These are phyloP conservation scores for Coenonympha glycerion DNA, from an alignment of 2,888 invertebrate genomes.

Conservation along the genomic window DNA sequence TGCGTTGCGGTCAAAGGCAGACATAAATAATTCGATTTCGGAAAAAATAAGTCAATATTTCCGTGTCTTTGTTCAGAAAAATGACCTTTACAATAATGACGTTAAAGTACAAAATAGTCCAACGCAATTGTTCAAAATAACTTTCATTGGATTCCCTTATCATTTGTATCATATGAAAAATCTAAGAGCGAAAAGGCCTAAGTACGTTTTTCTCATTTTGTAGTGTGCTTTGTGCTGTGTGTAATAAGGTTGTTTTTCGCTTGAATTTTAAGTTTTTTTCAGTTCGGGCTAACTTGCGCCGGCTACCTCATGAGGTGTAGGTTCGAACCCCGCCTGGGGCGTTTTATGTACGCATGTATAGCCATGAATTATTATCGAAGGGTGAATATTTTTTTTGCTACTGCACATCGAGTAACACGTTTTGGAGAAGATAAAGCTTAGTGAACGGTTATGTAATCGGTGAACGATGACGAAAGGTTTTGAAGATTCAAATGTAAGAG, in stretches of 20 bases:
- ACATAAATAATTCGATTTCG: constrained; percentile 42
- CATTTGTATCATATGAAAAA: constrained; percentile 35
- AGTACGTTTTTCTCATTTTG: constrained; percentile 14
- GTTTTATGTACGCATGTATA: constrained; percentile 37
- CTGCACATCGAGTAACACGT: neutral
- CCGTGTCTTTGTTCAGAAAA: constrained; percentile 24
- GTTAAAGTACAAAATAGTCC: constrained; percentile 28
- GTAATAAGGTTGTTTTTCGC: constrained; percentile 14
- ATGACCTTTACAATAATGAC: neutral
- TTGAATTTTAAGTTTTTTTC: constrained; percentile 13
- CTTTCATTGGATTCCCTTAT: constrained; percentile 42
- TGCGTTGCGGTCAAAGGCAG: constrained; percentile 43
- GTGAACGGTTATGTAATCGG: neutral
- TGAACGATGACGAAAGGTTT: no score
- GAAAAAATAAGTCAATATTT: constrained; percentile 38
- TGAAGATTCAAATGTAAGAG: no score
- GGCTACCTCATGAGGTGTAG: constrained; percentile 42
- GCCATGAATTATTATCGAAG: constrained; percentile 36
- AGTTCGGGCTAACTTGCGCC: constrained; percentile 26
- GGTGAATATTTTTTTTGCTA: constrained; percentile 27
- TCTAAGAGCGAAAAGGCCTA: constrained; percentile 29
- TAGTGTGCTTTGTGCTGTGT: constrained; percentile 5
- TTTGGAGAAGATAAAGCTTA: neutral
- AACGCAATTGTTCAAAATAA: constrained; percentile 32
- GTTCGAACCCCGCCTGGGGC: constrained; percentile 48